Conservation (phyloP, 2,797 vertebrate species). For the Lithobates pipiens region DNA sequence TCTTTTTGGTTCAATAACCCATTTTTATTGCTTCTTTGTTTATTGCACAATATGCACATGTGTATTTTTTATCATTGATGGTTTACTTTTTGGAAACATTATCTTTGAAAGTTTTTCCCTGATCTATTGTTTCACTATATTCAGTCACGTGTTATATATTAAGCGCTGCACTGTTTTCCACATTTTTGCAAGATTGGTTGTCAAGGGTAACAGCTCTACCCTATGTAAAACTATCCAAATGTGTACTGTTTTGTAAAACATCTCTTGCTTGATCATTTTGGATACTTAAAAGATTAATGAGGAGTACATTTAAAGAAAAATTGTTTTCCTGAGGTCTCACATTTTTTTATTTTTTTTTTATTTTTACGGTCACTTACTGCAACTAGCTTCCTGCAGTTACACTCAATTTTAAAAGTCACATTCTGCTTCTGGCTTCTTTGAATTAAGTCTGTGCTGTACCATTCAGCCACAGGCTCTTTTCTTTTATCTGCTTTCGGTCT, state of each 20-base stretch:
- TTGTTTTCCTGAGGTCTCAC: slow-evolving; percentile 3
- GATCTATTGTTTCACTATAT: too few relatives aligned
- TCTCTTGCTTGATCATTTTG: background rate
- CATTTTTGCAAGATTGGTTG: too few relatives aligned
- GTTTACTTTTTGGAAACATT: too few relatives aligned
- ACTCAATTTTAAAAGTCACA: slow-evolving; percentile 33
- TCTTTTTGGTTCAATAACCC: too few relatives aligned
- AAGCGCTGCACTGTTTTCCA: too few relatives aligned
- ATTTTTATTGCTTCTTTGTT: too few relatives aligned
- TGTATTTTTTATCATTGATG: too few relatives aligned
- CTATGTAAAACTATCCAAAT: too few relatives aligned
- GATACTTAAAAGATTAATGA: background rate
- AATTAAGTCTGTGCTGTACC: background rate
- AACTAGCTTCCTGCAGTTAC: background rate
- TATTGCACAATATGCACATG: too few relatives aligned
- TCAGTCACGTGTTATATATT: too few relatives aligned
- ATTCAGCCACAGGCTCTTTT: slow-evolving; percentile 5
- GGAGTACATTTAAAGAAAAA: background rate
- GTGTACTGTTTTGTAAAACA: background rate
- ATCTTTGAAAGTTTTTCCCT: too few relatives aligned
- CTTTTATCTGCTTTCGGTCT: slow-evolving; percentile 2
- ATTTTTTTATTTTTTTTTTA: background rate
- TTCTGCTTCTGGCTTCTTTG: slow-evolving; percentile 4
- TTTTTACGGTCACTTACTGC: slow-evolving; percentile 21
- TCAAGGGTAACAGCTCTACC: too few relatives aligned